Evolutionary conservation across 2,797 vertebrate species (phyloP).

Genomic region (Catharus ustulatus): DNA sequence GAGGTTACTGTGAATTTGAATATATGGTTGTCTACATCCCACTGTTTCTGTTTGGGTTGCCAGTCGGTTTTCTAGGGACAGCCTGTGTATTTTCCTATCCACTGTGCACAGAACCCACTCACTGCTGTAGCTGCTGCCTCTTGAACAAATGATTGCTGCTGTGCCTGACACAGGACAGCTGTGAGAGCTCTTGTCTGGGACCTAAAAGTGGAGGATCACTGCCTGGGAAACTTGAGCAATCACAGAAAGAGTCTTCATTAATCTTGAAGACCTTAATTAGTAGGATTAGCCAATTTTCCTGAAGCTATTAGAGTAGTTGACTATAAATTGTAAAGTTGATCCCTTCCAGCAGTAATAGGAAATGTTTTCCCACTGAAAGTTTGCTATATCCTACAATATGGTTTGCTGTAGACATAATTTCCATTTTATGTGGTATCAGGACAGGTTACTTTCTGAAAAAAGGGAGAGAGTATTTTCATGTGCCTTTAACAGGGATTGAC

Average conservation of each 20-base stretch:
- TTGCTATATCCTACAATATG: neutral
- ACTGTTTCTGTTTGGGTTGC: neutral
- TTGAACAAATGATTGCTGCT: neutral
- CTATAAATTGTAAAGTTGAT: slow-evolving; percentile 1
- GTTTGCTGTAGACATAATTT: neutral
- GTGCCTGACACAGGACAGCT: neutral
- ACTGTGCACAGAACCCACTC: neutral
- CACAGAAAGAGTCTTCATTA: neutral
- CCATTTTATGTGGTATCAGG: neutral
- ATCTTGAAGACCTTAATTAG: slow-evolving; percentile 30
- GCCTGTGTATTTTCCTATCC: neutral
- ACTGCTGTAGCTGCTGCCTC: neutral
- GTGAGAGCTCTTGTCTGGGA: neutral
- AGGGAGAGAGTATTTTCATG: neutral
- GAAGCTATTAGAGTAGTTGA: neutral
- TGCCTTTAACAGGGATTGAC: neutral
- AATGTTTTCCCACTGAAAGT: neutral
- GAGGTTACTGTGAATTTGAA: neutral
- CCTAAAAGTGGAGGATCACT: neutral
- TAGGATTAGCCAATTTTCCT: neutral
- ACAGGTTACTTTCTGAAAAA: neutral
- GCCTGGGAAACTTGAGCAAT: neutral
- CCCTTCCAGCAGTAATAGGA: neutral
- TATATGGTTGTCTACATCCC: neutral
- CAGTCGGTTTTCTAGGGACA: neutral